Evolutionary conservation across 2,888 invertebrate genomes (phyloP).

Genomic region (Camponotus fellah): DNA sequence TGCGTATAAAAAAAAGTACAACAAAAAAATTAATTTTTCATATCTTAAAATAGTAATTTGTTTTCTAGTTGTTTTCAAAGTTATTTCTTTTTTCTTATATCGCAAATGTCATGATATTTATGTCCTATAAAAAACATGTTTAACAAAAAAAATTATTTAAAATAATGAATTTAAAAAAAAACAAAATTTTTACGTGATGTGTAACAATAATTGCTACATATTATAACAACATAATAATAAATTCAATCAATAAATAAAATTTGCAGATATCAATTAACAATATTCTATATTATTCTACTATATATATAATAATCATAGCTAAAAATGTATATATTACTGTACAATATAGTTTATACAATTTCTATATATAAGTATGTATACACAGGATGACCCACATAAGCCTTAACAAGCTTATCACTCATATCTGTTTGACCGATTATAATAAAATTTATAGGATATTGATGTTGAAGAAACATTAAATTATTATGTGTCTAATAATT

Average conservation of each 20-base stretch:
- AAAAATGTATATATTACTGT: slow-evolving; percentile 43
- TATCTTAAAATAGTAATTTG: neutral
- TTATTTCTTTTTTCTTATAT: neutral
- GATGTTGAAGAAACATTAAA: too few species aligned
- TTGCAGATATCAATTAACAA: slow-evolving; percentile 26
- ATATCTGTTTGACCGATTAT: too few species aligned
- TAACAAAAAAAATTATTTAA: slow-evolving; percentile 7
- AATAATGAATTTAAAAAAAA: slow-evolving; percentile 7
- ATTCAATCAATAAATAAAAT: slow-evolving; percentile 47
- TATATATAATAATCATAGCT: neutral
- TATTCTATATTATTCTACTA: slow-evolving; percentile 17
- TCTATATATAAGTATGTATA: neutral
- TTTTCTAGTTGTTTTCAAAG: neutral
- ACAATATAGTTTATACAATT: slow-evolving; percentile 46
- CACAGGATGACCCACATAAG: neutral
- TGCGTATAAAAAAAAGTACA: neutral
- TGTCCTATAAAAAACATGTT: neutral
- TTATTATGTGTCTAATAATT: too few species aligned
- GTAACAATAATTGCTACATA: neutral
- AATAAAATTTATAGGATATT: too few species aligned
- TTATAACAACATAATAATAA: slow-evolving; percentile 16
- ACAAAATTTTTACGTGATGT: slow-evolving; percentile 2
- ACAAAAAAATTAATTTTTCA: neutral
- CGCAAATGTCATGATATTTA: slow-evolving; percentile 8
- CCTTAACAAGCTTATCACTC: too few species aligned